Evolutionary conservation across 2,888 invertebrate species (phyloP).

Genomic region (Neoaliturus tenellus): DNA sequence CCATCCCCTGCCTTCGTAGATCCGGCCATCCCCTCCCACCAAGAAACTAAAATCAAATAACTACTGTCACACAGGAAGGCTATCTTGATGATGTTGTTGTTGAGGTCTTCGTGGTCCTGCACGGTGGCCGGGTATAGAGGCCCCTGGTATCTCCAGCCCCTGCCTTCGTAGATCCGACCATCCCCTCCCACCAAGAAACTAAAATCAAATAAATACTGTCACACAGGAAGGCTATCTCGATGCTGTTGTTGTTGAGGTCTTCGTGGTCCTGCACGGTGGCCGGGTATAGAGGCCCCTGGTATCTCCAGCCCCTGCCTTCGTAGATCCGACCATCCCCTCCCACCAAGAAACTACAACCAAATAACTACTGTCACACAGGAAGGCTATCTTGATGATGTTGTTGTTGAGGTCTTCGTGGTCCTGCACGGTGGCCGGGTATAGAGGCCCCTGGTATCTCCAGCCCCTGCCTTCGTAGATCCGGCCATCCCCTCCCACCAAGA

Average conservation of each 20-base stretch:
- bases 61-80: no score
- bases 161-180: not conserved
- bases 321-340: not conserved
- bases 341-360: not conserved
- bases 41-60: no score
- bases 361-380: no score
- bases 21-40: not conserved
- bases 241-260: not conserved
- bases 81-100: no score
- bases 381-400: no score
- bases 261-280: not conserved
- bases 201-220: no score
- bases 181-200: conserved; percentile 9
- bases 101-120: not conserved
- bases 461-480: not conserved
- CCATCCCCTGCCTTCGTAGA: not conserved
- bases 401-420: not conserved
- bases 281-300: not conserved
- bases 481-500: not conserved
- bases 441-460: not conserved
- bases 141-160: not conserved
- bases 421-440: not conserved
- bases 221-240: no score
- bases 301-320: not conserved
- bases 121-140: not conserved